Base-by-base conservation (phyloP, 2,113 vertebrate genomes). In the Ascaphus truei region DNA sequence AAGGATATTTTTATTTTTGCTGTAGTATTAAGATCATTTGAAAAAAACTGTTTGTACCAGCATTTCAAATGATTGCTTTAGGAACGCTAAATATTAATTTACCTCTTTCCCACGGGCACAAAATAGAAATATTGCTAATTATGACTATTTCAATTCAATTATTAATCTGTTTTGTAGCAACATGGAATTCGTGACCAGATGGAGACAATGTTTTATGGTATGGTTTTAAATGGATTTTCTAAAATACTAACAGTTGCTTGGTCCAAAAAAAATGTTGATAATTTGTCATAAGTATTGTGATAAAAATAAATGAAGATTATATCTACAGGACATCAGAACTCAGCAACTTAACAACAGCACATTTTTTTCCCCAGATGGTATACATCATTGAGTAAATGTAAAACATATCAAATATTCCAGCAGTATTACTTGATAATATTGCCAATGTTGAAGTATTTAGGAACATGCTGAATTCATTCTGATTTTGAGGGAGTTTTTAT, bases 101-200 rank as follows among this genome's bases (percentile, higher is more conserved):
- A 11, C 22, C 37, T 76, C 18, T 73, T 77, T 83, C 11, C 22
- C 37, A 76, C 18, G 26, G 26, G 20, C 52, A 78, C 23, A 80
- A 68, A 68, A 84, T 76, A 16, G 79, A 86, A 85, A 85, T 73
- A 68, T 9, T 79, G 25, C 23, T 81, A 77, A 75, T 62, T 33
- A 30, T 73, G 36, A 12, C 11, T 53, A 78, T 68, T 23, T 77
- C 79, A 80, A 74, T 63, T 37, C 13, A 77, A 72, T 74, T 82
- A 79, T 83, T 79, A 83, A 81, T 82, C 75, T 73, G 26, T 75
- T 85, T 76, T 84, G 29, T 71, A 79, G 20, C 36, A 76, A 69
- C 30, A 72, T 72, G 11, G 12, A 78, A 64, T 77, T 73, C 74
- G 30, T 59, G 50, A 5, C 5, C 41, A 69, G 73, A 79, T 74